Evolutionary conservation across 2,797 vertebrate species (phyloP).

Genomic region (Gymnothorax javanicus): DNA sequence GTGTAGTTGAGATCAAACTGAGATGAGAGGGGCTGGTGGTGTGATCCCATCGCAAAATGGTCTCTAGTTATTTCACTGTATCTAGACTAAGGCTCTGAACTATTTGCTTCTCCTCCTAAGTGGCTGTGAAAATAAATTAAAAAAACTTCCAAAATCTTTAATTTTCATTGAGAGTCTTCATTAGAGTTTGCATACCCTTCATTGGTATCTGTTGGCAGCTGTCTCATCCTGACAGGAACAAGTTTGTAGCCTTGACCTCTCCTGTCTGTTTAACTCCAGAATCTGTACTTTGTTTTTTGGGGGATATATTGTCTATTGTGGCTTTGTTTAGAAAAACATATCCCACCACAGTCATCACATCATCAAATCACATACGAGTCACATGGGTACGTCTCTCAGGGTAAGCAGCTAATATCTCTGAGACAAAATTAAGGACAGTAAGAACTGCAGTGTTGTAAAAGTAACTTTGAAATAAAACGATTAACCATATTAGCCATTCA

Average conservation of each 20-base stretch:
- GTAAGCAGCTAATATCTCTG: neutral
- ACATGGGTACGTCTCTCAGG: neutral
- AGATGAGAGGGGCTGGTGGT: too few species aligned
- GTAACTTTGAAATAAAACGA: neutral
- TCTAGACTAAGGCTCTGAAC: neutral
- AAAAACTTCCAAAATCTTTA: neutral
- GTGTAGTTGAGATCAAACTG: too few species aligned
- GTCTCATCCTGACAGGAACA: neutral
- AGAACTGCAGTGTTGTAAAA: neutral
- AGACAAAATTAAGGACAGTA: neutral
- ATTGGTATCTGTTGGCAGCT: neutral
- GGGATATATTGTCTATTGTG: neutral
- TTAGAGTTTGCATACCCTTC: neutral
- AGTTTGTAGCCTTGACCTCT: neutral
- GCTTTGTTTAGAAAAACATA: constrained; percentile 22
- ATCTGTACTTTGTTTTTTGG: constrained; percentile 1
- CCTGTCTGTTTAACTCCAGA: neutral
- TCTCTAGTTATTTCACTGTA: neutral
- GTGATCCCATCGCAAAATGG: too few species aligned
- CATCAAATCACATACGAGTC: constrained; percentile 2
- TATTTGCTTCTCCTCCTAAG: neutral
- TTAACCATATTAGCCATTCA: neutral
- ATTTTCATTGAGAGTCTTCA: neutral
- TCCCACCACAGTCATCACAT: constrained; percentile 15
- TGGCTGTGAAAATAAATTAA: neutral